phyloP scores from a whole-genome alignment of 2,888 invertebrate genomes.

The Hyalella azteca region DNA sequence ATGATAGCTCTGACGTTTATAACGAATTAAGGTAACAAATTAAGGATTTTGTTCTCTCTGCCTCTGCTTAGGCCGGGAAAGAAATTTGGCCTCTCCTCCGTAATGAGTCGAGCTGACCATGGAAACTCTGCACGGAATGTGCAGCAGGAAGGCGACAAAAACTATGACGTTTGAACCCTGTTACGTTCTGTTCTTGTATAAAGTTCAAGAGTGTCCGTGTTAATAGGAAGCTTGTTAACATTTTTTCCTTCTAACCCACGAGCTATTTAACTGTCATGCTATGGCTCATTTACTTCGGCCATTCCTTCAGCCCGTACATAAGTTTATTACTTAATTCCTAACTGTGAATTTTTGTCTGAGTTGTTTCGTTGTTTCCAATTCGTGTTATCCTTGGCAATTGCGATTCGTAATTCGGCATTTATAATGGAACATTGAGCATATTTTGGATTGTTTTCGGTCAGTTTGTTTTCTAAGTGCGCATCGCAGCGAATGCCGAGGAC shows the following conservation, averaged over 20 bases:
- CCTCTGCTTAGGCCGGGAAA: not conserved
- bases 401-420: no score
- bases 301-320: no score
- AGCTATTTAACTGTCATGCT: not conserved
- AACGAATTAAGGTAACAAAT: no score
- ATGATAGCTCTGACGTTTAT: no score
- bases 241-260: not conserved
- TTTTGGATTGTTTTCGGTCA: no score
- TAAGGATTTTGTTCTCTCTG: no score
- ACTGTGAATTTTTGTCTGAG: not conserved
- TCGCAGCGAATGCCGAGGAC: no score
- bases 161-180: no score
- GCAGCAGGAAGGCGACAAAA: not conserved
- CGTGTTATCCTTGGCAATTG: not conserved
- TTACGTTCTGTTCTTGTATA: not conserved
- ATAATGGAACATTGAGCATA: no score
- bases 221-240: not conserved
- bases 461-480: no score
- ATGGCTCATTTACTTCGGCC: not conserved
- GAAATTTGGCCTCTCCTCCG: not conserved
- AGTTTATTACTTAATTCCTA: not conserved
- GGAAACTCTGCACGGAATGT: not conserved
- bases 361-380: not conserved
- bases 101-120: not conserved
- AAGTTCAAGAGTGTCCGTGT: not conserved